A percentile compares a stretch with the other conserved stretches of the same genome.
phyloP scores from a whole-genome alignment of 2,888 invertebrate genomes.

The Drosophila eohydei region DNA sequence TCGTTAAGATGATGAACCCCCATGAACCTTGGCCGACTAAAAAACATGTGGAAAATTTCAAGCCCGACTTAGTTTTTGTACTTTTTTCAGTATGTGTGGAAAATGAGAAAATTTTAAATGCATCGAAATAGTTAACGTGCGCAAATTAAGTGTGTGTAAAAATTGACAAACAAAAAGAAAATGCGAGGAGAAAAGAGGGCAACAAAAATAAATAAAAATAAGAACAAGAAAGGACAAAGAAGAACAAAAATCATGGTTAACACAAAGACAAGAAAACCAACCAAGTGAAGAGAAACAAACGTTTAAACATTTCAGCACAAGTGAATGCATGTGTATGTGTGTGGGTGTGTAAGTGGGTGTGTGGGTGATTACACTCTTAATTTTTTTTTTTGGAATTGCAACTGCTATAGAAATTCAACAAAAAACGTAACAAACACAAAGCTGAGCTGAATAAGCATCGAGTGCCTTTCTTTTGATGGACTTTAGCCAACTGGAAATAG shows the following conservation, averaged over 20 bases:
- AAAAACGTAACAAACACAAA: conserved; percentile 16
- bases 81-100: conserved; percentile 41
- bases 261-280: conserved; percentile 48
- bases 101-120: conserved; percentile 47
- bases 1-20: conserved; percentile 38
- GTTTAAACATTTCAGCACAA: conserved; percentile 16
- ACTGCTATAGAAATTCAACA: conserved; percentile 30
- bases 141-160: conserved; percentile 66
- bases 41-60: conserved; percentile 19
- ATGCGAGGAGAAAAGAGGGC: conserved; percentile 29
- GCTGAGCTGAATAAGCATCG: conserved; percentile 19
- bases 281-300: conserved; percentile 54
- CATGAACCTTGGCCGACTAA: conserved; percentile 52
- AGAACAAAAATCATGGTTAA: conserved; percentile 41
- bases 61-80: conserved; percentile 61
- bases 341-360: conserved; percentile 11
- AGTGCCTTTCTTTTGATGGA: conserved; percentile 11
- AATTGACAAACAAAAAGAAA: conserved; percentile 49
- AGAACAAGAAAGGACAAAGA: conserved; percentile 17
- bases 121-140: conserved; percentile 64
- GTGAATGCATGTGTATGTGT: conserved; percentile 15
- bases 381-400: conserved; percentile 32
- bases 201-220: conserved; percentile 20
- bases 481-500: conserved; percentile 78
- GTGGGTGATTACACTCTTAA: conserved; percentile 13